A percentile compares a stretch with the other conserved stretches of the same genome.
Conservation (phyloP, 2,888 invertebrate genomes). For the Patella depressa region DNA sequence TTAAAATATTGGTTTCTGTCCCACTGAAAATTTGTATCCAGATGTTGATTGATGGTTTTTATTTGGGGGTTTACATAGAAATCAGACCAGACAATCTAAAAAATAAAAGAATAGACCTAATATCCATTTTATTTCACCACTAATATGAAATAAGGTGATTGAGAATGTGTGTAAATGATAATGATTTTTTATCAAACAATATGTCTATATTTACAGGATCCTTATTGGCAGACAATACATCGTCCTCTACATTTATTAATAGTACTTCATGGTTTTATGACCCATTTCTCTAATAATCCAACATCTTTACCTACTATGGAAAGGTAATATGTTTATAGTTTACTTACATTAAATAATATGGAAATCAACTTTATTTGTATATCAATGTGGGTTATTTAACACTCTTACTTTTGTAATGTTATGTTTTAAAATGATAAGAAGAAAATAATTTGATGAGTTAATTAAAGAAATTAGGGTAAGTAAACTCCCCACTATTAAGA, state of each 20-base stretch:
- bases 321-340: slow-evolving; percentile 59
- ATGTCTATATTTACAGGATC: slow-evolving; percentile 80
- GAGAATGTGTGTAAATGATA: not conserved
- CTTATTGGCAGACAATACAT: slow-evolving; percentile 87
- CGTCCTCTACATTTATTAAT: slow-evolving; percentile 88
- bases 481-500: not conserved
- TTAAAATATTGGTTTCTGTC: too few species aligned
- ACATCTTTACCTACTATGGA: slow-evolving; percentile 75
- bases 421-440: not conserved
- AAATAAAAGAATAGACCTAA: too few species aligned
- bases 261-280: slow-evolving; percentile 82
- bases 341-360: too few species aligned
- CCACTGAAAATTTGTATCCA: too few species aligned
- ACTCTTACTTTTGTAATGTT: too few species aligned
- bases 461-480: not conserved
- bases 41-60: not conserved
- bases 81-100: too few species aligned
- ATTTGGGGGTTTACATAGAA: not conserved
- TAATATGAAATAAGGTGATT: too few species aligned
- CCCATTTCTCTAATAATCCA: slow-evolving; percentile 79
- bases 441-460: not conserved
- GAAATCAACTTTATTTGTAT: too few species aligned
- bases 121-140: too few species aligned
- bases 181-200: not conserved
- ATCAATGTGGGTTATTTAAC: too few species aligned